Evolutionary conservation across 2,888 invertebrate species (phyloP).

Genomic region (Apamea monoglypha): DNA sequence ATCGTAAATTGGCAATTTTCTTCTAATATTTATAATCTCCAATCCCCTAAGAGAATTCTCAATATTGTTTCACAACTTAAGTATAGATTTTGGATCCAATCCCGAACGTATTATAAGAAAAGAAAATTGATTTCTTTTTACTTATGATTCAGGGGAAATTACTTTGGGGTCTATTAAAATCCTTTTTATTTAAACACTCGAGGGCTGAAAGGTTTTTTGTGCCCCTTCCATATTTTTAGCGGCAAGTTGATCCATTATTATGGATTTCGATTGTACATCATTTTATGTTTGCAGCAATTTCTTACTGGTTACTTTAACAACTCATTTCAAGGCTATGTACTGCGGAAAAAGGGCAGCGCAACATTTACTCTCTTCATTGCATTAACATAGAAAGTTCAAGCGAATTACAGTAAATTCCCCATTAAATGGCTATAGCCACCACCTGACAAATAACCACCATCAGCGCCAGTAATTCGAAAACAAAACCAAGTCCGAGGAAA

Average conservation of each 20-base stretch:
- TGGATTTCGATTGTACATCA: conserved; percentile 6
- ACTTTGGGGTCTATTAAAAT: conserved; percentile 60
- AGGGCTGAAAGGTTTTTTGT: conserved; percentile 49
- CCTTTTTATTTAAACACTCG: conserved; percentile 57
- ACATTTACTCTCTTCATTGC: background rate
- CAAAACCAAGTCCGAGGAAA: conserved; percentile 62
- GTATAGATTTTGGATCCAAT: conserved; percentile 45
- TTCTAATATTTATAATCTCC: conserved; percentile 47
- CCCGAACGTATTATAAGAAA: conserved; percentile 49
- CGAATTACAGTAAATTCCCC: conserved; percentile 13
- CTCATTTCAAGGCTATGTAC: background rate
- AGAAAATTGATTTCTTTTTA: conserved; percentile 62
- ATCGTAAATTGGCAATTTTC: conserved; percentile 52
- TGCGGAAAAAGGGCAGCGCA: background rate
- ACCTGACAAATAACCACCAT: conserved; percentile 44
- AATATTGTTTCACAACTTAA: conserved; percentile 45
- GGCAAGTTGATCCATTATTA: conserved; percentile 17
- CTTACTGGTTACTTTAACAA: background rate
- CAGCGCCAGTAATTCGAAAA: conserved; percentile 52
- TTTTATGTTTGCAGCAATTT: background rate
- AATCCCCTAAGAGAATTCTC: conserved; percentile 42
- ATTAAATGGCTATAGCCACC: conserved; percentile 27
- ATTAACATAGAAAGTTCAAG: conserved; percentile 24
- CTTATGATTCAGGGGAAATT: conserved; percentile 54
- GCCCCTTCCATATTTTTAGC: conserved; percentile 22